Conservation (phyloP, 1,140 invertebrate genomes). For the Penaeus chinensis region DNA sequence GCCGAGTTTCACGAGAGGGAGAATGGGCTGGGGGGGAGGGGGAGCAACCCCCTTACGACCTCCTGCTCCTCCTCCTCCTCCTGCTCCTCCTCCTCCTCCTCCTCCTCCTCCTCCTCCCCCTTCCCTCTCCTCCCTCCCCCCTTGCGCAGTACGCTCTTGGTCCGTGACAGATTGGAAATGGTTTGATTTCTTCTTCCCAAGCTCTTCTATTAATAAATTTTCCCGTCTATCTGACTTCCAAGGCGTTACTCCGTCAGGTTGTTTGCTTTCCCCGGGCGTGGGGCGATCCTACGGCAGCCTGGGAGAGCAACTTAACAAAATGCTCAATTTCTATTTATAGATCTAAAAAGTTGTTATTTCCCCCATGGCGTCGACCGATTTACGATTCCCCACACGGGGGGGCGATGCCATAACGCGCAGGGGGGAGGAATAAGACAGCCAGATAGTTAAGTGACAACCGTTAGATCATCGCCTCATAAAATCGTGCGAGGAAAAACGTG, state of each 20-base stretch:
- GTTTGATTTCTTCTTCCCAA: neutral
- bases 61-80: too few relatives aligned
- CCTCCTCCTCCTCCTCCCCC: neutral
- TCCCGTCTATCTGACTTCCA: too few relatives aligned
- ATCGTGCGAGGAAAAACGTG: slow-evolving; percentile 20
- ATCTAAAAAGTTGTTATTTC: slow-evolving; percentile 32
- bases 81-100: neutral
- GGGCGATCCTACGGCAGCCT: too few relatives aligned
- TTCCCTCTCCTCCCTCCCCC: neutral
- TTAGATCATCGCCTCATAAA: slow-evolving; percentile 6
- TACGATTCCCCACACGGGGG: neutral
- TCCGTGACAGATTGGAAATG: neutral
- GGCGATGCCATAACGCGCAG: neutral
- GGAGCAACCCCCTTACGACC: too few relatives aligned
- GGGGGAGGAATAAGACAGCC: neutral
- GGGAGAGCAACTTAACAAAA: neutral
- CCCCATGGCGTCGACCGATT: neutral
- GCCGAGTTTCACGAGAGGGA: too few relatives aligned
- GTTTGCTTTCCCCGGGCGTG: too few relatives aligned
- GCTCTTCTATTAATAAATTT: neutral
- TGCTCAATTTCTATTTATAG: slow-evolving; percentile 31
- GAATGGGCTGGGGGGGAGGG: too few relatives aligned
- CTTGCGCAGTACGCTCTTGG: neutral
- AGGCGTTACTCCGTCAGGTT: too few relatives aligned
- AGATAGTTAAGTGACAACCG: neutral